Conservation (phyloP, 2,888 invertebrate species). For the Dolomedes plantarius region DNA sequence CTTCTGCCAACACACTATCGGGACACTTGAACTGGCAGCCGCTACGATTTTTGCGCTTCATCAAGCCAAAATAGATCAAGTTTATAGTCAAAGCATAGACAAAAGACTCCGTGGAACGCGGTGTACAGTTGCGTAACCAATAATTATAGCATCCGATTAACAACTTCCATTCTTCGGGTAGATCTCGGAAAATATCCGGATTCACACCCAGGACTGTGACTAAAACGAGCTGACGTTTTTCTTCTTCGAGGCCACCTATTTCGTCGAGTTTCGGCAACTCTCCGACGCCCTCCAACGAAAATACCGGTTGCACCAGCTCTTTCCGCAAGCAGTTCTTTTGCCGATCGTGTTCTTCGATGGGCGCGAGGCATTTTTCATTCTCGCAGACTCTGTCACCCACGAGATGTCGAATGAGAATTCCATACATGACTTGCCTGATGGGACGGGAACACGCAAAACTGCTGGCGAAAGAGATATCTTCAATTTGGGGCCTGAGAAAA, state of each 20-base stretch:
- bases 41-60: not conserved
- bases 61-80: slow-evolving; percentile 42
- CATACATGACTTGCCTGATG: slow-evolving; percentile 75
- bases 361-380: slow-evolving; percentile 10
- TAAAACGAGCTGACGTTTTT: not conserved
- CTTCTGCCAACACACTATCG: not conserved
- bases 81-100: slow-evolving; percentile 45
- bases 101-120: slow-evolving; percentile 36
- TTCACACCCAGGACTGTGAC: slow-evolving; percentile 10
- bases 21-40: not conserved
- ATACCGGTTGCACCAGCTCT: slow-evolving; percentile 22
- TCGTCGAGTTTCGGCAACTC: slow-evolving; percentile 28
- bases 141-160: slow-evolving; percentile 31
- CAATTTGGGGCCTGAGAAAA: slow-evolving; percentile 75
- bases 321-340: not conserved
- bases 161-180: slow-evolving; percentile 42
- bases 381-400: not conserved
- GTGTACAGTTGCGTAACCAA: slow-evolving; percentile 35
- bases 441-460: slow-evolving; percentile 74
- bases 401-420: slow-evolving; percentile 74
- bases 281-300: slow-evolving; percentile 1
- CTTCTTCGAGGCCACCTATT: slow-evolving; percentile 14
- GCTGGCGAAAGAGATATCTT: slow-evolving; percentile 74
- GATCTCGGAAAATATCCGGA: not conserved
- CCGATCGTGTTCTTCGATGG: slow-evolving; percentile 54